A percentile compares a stretch with the other conserved stretches of the same genome.
phyloP scores from a whole-genome alignment of 2,888 invertebrate genomes.

The Dasypolia templi region DNA sequence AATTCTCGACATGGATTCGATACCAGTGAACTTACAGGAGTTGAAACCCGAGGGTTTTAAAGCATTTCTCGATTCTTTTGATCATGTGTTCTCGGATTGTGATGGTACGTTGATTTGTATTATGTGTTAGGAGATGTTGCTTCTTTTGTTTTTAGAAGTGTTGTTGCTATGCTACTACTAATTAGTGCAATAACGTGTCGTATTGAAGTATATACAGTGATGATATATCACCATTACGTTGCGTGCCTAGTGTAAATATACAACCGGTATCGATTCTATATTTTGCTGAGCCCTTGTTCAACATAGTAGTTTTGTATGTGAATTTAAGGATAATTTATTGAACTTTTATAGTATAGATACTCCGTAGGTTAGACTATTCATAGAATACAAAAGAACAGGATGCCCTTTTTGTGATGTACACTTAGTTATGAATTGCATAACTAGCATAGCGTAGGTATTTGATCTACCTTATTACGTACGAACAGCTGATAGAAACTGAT shows the following conservation, averaged over 20 bases:
- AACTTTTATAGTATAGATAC: background rate
- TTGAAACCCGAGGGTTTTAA: slow-evolving; percentile 84
- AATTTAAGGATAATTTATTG: background rate
- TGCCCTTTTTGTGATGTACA: too few relatives aligned
- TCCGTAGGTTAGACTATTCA: background rate
- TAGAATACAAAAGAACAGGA: background rate
- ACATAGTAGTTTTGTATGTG: background rate
- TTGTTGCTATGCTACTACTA: background rate
- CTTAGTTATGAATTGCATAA: too few relatives aligned
- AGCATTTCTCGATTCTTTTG: slow-evolving; percentile 91
- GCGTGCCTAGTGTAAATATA: background rate
- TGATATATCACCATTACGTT: background rate
- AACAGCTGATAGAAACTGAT: background rate
- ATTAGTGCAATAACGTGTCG: background rate
- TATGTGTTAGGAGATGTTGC: background rate
- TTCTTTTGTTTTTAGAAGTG: slow-evolving; percentile 13
- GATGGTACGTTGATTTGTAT: slow-evolving; percentile 90
- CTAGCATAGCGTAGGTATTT: too few relatives aligned
- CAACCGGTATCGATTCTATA: slow-evolving; percentile 31
- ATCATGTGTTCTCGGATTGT: slow-evolving; percentile 94
- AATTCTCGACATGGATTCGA: slow-evolving; percentile 66
- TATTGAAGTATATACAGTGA: background rate
- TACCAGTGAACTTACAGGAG: slow-evolving; percentile 83
- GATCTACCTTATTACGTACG: background rate
- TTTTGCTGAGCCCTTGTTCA: background rate